A percentile compares a stretch with the other conserved stretches of the same genome.
Conservation (phyloP, 2,888 invertebrate genomes). For the Mimumesa dahlbomi region DNA sequence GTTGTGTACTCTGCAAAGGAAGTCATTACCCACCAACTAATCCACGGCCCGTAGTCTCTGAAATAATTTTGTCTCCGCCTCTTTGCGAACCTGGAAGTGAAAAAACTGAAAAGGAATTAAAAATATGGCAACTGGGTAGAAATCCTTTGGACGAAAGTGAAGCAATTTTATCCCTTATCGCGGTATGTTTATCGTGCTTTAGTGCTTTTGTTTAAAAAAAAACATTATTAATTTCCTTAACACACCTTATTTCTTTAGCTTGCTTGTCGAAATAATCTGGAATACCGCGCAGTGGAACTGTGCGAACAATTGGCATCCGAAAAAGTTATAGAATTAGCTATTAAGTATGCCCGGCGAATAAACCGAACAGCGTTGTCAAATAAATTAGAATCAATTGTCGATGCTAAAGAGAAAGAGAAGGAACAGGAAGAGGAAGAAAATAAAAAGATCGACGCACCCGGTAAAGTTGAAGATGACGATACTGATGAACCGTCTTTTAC, state of each 20-base stretch:
- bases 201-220: slow-evolving; percentile 5
- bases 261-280: slow-evolving; percentile 91
- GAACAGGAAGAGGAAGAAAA: slow-evolving; percentile 70
- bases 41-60: slow-evolving; percentile 91
- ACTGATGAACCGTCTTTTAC: slow-evolving; percentile 61
- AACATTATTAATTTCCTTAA: slow-evolving; percentile 16
- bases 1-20: slow-evolving; percentile 94
- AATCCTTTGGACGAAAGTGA: slow-evolving; percentile 86
- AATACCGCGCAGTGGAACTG: slow-evolving; percentile 92
- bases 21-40: slow-evolving; percentile 91
- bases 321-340: slow-evolving; percentile 89
- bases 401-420: slow-evolving; percentile 70
- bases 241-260: slow-evolving; percentile 81
- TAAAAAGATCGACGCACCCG: slow-evolving; percentile 58
- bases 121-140: slow-evolving; percentile 85
- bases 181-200: slow-evolving; percentile 83
- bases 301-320: slow-evolving; percentile 90
- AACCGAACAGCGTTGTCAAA: slow-evolving; percentile 90
- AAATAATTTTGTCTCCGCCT: slow-evolving; percentile 88
- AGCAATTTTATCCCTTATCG: slow-evolving; percentile 93
- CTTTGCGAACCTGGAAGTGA: slow-evolving; percentile 90
- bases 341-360: slow-evolving; percentile 92
- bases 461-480: slow-evolving; percentile 45
- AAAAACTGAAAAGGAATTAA: slow-evolving; percentile 91
- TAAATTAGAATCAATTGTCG: slow-evolving; percentile 82